Evolutionary conservation across 35 echinoderm and acorn worm species (phyloP), one percentile per base, ranked within the genome.

Genomic region (Apostichopus japonicus): DNA sequence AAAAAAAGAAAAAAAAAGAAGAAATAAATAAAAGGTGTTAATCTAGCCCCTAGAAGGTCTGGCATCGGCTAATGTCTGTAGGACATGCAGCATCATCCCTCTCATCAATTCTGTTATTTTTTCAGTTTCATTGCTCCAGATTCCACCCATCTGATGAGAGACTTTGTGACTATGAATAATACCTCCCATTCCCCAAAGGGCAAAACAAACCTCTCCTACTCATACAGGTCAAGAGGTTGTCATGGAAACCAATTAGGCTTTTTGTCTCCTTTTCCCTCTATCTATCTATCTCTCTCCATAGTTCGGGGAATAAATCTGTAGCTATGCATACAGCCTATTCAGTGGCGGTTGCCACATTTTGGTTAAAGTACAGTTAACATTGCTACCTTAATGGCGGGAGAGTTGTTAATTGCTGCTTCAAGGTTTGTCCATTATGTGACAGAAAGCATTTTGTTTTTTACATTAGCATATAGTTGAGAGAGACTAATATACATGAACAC

Each of bases 81-180:
- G n/a, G 79, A 83, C 79, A 83, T 83, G 24, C 79, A 54, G 6
- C n/a, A 21, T 83, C 79, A 52, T 55, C 25, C n/a, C 7, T 54
- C 19, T n/a, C 22, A 19, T 83, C 79, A 54, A 83, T 83, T 83
- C 63, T 83, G 14, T 54, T 55, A 54, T 55, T 17, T 83, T 55
- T 83, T n/a, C 1, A 54, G 44, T n/a, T 52, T 83, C 51, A 6
- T 52, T 83, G 79, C 79, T 83, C 79, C 33, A 83, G 54, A 54
- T 83, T 83, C 17, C 8, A 83, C 14, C 79, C 13, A 17, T 54
- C 79, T 54, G 17, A 83, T 17, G 54, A 83, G 51, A 54, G 79
- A 83, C 54, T 83, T 83, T 54, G 79, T 83, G 79, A 54, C 44
- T 54, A 83, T 33, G 33, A 54, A 55, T 54, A 83, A 83, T 33